These are phyloP conservation scores for Eupsilia transversa DNA, from an alignment of 2,888 invertebrate species.

Conservation along the genomic window DNA sequence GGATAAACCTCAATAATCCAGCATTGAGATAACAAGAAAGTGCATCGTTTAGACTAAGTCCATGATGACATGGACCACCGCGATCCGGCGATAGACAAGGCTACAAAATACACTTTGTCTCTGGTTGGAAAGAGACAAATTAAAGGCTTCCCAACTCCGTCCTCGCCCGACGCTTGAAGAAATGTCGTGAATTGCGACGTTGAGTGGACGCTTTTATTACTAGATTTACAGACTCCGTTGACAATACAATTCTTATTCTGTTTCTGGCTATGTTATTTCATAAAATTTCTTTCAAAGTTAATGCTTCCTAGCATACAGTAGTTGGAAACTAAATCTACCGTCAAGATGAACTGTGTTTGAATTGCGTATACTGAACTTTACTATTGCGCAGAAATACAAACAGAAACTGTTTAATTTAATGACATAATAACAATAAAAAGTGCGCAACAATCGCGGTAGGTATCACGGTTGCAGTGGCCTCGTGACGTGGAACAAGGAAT, in stretches of 20 bases:
- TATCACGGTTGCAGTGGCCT: conserved; percentile 41
- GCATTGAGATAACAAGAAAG: conserved; percentile 78
- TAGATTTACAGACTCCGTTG: conserved; percentile 75
- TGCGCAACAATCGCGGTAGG: conserved; percentile 48
- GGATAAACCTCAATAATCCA: conserved; percentile 74
- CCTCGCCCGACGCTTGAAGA: conserved; percentile 70
- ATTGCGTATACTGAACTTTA: conserved; percentile 22
- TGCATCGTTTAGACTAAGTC: conserved; percentile 77
- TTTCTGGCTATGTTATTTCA: conserved; percentile 59
- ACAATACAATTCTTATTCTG: conserved; percentile 66
- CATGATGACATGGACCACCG: conserved; percentile 70
- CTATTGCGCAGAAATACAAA: conserved; percentile 38
- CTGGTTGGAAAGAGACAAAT: conserved; percentile 73
- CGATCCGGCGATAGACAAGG: conserved; percentile 72
- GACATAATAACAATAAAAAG: conserved; percentile 56
- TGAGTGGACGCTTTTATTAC: conserved; percentile 78
- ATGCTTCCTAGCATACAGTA: conserved; percentile 34
- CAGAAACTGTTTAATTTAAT: conserved; percentile 56
- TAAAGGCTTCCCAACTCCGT: conserved; percentile 68
- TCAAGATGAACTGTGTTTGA: conserved; percentile 35
- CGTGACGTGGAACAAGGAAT: conserved; percentile 72
- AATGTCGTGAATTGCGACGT: conserved; percentile 75
- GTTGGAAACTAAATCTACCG: conserved; percentile 33
- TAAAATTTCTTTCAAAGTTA: conserved; percentile 46
- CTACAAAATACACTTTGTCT: conserved; percentile 68